These are phyloP conservation scores for Rhagoletis zephyria DNA, from an alignment of 1,140 invertebrate genomes.

Conservation along the genomic window DNA sequence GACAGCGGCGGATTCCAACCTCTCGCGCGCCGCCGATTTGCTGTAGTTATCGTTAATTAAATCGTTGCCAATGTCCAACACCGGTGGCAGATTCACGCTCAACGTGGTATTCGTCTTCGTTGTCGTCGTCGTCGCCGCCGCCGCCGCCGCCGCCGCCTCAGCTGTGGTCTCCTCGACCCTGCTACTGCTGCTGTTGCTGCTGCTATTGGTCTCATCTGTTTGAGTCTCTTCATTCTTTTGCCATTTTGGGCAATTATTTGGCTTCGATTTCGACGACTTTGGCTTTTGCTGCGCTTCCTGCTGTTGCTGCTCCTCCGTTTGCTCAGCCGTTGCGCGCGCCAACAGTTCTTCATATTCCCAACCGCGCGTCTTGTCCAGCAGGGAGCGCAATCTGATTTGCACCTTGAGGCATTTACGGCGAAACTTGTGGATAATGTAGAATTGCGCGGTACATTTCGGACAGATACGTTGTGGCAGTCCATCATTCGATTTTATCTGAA, in stretches of 20 bases:
- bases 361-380: constrained; percentile 56
- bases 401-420: constrained; percentile 67
- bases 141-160: no score
- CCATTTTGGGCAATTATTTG: constrained; percentile 32
- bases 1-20: not conserved
- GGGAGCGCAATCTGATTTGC: constrained; percentile 63
- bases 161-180: no score
- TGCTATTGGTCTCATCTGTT: not conserved
- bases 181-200: no score
- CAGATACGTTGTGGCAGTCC: constrained; percentile 69
- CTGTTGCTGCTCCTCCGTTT: constrained; percentile 5
- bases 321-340: not conserved
- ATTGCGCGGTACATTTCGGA: constrained; percentile 68
- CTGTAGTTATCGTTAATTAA: constrained; percentile 56
- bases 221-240: constrained; percentile 18
- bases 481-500: constrained; percentile 67
- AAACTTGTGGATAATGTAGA: constrained; percentile 70
- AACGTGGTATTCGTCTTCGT: constrained; percentile 12
- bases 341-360: constrained; percentile 23
- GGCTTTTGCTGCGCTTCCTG: constrained; percentile 1
- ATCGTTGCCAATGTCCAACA: constrained; percentile 53
- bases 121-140: no score
- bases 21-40: constrained; percentile 14
- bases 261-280: constrained; percentile 34
- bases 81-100: constrained; percentile 45